Evolutionary conservation across 2,797 vertebrate species (phyloP), one percentile per base, ranked within the genome.

Genomic region (Sternarchorhynchus goeldii): DNA sequence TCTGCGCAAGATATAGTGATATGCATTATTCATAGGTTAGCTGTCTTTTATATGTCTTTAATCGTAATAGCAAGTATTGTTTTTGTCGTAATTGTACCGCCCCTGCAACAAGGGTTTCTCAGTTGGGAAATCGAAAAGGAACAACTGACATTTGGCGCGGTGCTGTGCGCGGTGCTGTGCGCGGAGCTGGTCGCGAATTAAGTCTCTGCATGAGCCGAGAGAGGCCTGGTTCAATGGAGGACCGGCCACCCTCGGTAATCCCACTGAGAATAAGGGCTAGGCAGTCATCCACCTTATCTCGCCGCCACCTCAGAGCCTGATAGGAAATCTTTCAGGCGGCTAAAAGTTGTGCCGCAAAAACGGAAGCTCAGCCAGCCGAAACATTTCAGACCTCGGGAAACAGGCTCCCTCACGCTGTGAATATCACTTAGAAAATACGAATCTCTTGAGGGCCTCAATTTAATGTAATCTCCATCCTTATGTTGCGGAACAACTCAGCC

Each of bases 211-310:
- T 66, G 63, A 76, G 63, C 75, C 59, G 62, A 78, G 39, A 63
- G 67, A 80, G 50, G 65, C 75, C 21, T 10, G 57, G 78, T 78
- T 67, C 20, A 62, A 78, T 67, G 71, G 75, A 76, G 56, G 77
- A 81, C 36, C 77, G 82, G 83, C 55, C 81, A 81, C 57, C 72
- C 59, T 77, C 69, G 72, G 73, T 81, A 72, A 72, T 60, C 29
- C 34, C n/a, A 39, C 25, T 53, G 59, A 67, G 59, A 57, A 56
- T 73, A 45, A 77, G 36, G 56, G 66, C 39, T 20, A 59, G 53
- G 68, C 20, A 34, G 60, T 68, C 53, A 57, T 62, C 36, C 63
- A 29, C 34, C 21, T 69, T 72, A 41, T 76, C 55, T 62, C 65
- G 34, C 6, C 57, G 31, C 66, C 45, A 55, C 39, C 65, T 21